phyloP scores from a whole-genome alignment of 2,113 vertebrate genomes.

The Willisornis vidua region DNA sequence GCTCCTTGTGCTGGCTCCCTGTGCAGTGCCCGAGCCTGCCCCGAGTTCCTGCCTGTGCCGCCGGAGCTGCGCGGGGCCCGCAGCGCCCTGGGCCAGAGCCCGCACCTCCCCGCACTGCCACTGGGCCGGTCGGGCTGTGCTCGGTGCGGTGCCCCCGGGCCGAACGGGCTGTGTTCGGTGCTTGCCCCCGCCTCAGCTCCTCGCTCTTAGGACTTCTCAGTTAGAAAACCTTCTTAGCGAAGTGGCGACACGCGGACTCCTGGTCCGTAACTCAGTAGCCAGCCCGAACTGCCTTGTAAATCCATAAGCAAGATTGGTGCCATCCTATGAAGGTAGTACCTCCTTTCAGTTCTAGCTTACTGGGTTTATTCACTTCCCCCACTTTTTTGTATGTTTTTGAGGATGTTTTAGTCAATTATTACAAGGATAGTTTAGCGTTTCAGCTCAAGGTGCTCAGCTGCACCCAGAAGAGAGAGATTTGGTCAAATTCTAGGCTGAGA shows the following conservation, averaged over 20 bases:
- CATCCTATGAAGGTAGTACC: neutral
- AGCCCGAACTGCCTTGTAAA: neutral
- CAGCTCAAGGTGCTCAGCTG: neutral
- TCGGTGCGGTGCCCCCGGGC: too few relatives aligned
- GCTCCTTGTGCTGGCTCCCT: neutral
- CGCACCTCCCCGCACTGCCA: too few relatives aligned
- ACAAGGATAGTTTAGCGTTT: neutral
- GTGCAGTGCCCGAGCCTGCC: neutral
- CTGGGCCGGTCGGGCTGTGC: too few relatives aligned
- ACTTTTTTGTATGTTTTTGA: neutral
- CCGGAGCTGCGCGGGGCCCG: neutral
- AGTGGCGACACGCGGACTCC: accelerated
- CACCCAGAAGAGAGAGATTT: neutral
- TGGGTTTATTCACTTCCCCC: neutral
- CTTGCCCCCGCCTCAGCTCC: neutral
- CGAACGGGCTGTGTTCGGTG: neutral
- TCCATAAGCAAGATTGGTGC: neutral
- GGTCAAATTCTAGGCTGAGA: neutral
- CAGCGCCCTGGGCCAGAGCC: too few relatives aligned
- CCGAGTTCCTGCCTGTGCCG: neutral
- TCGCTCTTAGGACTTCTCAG: neutral
- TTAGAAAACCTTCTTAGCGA: neutral
- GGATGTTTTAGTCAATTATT: neutral
- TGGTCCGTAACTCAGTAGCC: neutral
- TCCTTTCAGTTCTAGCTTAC: neutral